Evolutionary conservation across 2,888 invertebrate species (phyloP).

Genomic region (Tubulanus polymorphus): DNA sequence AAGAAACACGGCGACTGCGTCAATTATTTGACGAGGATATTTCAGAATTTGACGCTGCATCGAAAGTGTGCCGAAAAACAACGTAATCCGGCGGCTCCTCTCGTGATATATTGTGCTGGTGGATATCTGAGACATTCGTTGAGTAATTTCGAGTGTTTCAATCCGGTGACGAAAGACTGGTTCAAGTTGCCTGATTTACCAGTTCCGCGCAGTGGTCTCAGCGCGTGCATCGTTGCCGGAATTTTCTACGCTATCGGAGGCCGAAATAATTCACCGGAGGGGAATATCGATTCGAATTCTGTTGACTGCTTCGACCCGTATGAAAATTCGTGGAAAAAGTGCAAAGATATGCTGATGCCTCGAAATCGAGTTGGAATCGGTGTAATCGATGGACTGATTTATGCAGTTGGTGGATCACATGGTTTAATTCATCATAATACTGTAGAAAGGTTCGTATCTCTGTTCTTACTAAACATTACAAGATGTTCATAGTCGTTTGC

Average conservation of each 20-base stretch:
- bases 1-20: constrained; percentile 83
- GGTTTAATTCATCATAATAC: constrained; percentile 80
- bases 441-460: constrained; percentile 72
- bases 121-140: constrained; percentile 83
- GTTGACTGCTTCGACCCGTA: constrained; percentile 84
- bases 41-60: constrained; percentile 82
- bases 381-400: constrained; percentile 86
- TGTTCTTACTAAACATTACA: no score
- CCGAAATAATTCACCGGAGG: constrained; percentile 75
- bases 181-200: constrained; percentile 75
- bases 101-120: constrained; percentile 86
- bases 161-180: constrained; percentile 83
- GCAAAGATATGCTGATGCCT: constrained; percentile 74
- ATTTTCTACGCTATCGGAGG: constrained; percentile 90
- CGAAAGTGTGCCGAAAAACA: constrained; percentile 73
- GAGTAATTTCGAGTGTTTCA: constrained; percentile 82
- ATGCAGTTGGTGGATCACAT: constrained; percentile 88
- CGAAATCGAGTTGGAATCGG: constrained; percentile 87
- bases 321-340: constrained; percentile 79
- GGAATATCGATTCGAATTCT: constrained; percentile 60
- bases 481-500: no score
- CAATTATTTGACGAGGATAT: constrained; percentile 84
- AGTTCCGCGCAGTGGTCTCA: constrained; percentile 75
- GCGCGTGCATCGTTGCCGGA: constrained; percentile 55
- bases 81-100: constrained; percentile 74